Evolutionary conservation across 2,797 vertebrate species (phyloP).

Genomic region (Eidolon dupreanum): DNA sequence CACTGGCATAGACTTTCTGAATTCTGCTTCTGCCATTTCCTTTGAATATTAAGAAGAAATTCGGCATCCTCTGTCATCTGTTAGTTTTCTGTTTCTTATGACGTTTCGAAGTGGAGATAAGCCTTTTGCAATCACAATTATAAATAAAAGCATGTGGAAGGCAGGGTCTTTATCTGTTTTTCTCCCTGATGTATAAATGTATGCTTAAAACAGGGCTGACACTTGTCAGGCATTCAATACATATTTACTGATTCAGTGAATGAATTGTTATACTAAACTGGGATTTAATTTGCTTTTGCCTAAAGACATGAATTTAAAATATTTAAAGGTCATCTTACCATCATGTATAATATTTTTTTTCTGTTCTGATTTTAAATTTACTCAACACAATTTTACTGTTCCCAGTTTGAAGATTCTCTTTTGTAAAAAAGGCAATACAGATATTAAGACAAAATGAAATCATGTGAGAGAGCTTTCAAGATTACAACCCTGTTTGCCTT

Average conservation of each 20-base stretch:
- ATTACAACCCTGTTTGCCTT: not conserved
- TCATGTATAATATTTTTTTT: not conserved
- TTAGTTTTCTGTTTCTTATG: not conserved
- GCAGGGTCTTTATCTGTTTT: not conserved
- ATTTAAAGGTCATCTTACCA: constrained; percentile 8
- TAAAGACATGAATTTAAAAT: constrained; percentile 47
- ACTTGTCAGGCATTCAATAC: not conserved
- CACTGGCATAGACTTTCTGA: not conserved
- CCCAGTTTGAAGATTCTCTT: not conserved
- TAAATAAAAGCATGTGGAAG: constrained; percentile 4
- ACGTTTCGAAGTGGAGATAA: not conserved
- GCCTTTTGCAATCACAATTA: not conserved
- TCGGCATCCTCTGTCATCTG: not conserved
- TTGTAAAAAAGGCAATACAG: not conserved
- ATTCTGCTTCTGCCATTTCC: not conserved
- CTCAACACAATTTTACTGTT: not conserved
- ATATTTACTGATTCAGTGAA: constrained; percentile 44
- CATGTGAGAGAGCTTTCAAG: not conserved
- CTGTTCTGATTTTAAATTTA: constrained; percentile 45
- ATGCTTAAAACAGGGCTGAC: not conserved
- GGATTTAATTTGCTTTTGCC: constrained; percentile 47
- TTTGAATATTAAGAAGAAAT: constrained; percentile 9
- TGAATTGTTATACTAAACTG: not conserved
- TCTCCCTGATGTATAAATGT: not conserved
- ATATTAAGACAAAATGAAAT: not conserved